A percentile compares a stretch with the other conserved stretches of the same genome.
Conservation (phyloP, 92 coral and sea anemone species). For the Meandrina meandrites region DNA sequence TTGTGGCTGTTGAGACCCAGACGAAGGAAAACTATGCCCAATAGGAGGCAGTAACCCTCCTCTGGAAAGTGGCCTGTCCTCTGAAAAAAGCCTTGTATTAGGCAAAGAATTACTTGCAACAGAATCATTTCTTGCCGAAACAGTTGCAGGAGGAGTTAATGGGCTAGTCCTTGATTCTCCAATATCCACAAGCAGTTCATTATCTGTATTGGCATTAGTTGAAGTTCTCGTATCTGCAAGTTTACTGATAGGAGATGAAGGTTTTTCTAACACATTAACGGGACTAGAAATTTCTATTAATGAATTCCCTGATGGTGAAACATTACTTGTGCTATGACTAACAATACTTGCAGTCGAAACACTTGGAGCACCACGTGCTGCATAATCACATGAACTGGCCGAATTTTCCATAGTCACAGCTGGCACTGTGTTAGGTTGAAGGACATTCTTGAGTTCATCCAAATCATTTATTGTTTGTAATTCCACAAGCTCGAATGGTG, state of each 20-base stretch:
- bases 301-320: slow-evolving; percentile 38
- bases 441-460: slow-evolving; percentile 91
- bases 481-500: slow-evolving; percentile 98
- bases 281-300: slow-evolving; percentile 65
- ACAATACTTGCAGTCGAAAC: neutral
- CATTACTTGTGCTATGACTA: slow-evolving; percentile 10
- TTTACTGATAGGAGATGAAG: neutral
- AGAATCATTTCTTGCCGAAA: slow-evolving; percentile 15
- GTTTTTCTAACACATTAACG: neutral
- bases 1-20: slow-evolving; percentile 26
- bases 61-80: slow-evolving; percentile 36
- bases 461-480: slow-evolving; percentile 92
- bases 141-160: slow-evolving; percentile 3
- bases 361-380: neutral
- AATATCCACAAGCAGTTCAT: slow-evolving; percentile 22
- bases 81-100: slow-evolving; percentile 13
- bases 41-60: slow-evolving; percentile 34
- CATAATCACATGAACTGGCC: neutral
- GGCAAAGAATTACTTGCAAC: slow-evolving; percentile 16
- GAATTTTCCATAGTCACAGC: slow-evolving; percentile 33
- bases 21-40: slow-evolving; percentile 29
- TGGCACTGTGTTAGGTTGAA: slow-evolving; percentile 57
- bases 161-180: slow-evolving; percentile 17
- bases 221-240: neutral
- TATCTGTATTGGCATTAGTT: neutral